Percentiles rank a stretch among this genome's conserved stretches.
These are phyloP conservation scores for Drosophila sturtevanti DNA, from an alignment of 1,140 invertebrate genomes.

Conservation along the genomic window DNA sequence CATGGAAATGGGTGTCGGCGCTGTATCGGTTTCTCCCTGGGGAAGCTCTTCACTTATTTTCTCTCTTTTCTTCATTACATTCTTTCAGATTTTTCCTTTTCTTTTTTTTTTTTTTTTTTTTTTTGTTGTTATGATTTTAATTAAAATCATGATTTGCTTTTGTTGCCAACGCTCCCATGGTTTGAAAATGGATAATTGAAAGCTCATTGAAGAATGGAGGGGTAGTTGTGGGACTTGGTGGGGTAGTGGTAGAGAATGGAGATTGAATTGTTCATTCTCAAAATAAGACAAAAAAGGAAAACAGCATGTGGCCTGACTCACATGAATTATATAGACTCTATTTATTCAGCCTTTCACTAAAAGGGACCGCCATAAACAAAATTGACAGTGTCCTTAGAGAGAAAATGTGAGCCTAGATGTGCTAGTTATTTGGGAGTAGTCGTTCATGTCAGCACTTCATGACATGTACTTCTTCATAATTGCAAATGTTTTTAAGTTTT, in stretches of 20 bases:
- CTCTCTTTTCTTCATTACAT: no score
- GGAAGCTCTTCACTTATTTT: slow-evolving; percentile 22
- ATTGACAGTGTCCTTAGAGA: neutral
- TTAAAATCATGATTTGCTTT: slow-evolving; percentile 53
- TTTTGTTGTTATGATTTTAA: slow-evolving; percentile 57
- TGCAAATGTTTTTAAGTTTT: no score
- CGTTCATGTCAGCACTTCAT: no score
- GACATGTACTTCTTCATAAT: no score
- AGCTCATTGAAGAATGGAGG: neutral
- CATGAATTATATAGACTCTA: slow-evolving; percentile 1
- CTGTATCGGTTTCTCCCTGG: neutral
- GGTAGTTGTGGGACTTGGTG: slow-evolving; percentile 5
- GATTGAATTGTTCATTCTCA: neutral
- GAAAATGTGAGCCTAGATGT: neutral
- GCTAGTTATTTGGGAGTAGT: no score
- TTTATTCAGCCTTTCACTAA: neutral
- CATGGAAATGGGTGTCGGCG: neutral
- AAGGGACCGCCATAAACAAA: neutral
- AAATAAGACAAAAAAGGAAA: neutral
- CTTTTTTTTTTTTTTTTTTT: slow-evolving; percentile 19
- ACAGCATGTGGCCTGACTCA: slow-evolving; percentile 20
- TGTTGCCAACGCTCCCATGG: slow-evolving; percentile 20
- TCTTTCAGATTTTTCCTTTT: no score
- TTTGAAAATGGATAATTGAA: slow-evolving; percentile 25
- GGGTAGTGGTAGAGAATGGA: no score